Conservation (phyloP, 2,113 vertebrate species). For the Platichthys stellatus region DNA sequence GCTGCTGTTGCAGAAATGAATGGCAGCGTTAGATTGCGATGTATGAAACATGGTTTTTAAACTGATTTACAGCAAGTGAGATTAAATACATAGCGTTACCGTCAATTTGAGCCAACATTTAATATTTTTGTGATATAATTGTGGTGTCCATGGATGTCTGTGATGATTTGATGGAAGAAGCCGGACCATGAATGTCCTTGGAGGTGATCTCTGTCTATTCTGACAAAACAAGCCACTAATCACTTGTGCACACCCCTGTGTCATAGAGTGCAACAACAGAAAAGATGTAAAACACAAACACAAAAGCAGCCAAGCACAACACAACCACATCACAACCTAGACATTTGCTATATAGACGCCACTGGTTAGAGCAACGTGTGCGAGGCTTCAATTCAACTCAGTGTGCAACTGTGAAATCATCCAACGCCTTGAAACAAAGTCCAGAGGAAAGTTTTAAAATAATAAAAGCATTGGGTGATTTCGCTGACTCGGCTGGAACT, state of each 20-base stretch:
- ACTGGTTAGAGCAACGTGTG: too few relatives aligned
- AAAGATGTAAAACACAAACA: too few relatives aligned
- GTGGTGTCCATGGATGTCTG: too few relatives aligned
- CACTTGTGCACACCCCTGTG: too few relatives aligned
- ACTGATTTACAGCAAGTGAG: slow-evolving; percentile 4
- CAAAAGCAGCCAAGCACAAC: too few relatives aligned
- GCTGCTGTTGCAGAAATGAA: slow-evolving; percentile 29
- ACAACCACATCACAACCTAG: too few relatives aligned
- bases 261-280: too few relatives aligned
- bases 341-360: too few relatives aligned
- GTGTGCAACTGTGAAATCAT: not conserved
- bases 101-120: not conserved
- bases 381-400: not conserved
- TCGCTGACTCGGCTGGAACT: slow-evolving; percentile 29
- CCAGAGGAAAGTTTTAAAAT: not conserved
- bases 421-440: not conserved
- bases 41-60: not conserved
- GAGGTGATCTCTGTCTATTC: too few relatives aligned
- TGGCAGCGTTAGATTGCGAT: not conserved
- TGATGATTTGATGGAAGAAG: too few relatives aligned
- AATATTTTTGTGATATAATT: not conserved
- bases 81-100: not conserved
- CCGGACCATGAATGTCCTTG: too few relatives aligned
- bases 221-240: too few relatives aligned
- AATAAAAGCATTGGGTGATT: not conserved